Evolutionary conservation across 2,113 vertebrate species (phyloP), one percentile per base, ranked within the genome.

Genomic region (Zosterops borbonicus): DNA sequence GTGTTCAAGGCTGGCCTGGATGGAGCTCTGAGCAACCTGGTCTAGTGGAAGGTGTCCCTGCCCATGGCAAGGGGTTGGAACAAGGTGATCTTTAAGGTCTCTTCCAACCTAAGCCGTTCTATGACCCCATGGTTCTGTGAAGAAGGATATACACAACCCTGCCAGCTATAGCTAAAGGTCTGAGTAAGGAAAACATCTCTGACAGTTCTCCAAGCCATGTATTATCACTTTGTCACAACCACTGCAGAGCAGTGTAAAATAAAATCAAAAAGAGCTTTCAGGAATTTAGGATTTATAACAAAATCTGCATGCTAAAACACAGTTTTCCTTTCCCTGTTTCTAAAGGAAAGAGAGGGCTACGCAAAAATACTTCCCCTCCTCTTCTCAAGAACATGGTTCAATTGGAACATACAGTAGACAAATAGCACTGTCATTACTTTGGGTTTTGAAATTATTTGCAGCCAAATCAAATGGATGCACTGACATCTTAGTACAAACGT

Each of bases 1-100:
- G 31, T 13, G 31, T 33, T 69, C 11, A 6, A 35, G 15, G 31
- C 39, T 0, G 0, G 35, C 10, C 25, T 49, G 41, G 25, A 56
- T 42, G 18, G 21, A 5, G 49, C 9, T 23, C 42, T 55, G 63
- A 83, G 47, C 17, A 62, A 76, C 29, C 41, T 35, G 24, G 24
- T 47, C 47, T 47, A 47, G 25, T 18, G 12, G 53, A 75, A 42
- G 25, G 31, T 55, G 47, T 16, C 41, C 25, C 41, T 55, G 21
- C 14, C 41, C 18, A 20, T 5, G 12, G 35, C 41, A 55, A 39
- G 25, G 11, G 9, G 5, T 9, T 55, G 47, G 41, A 69, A 35
- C 3, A 2, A 41, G 7, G 31, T 13, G 25, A 52, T 59, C 52
- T 52, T 37, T n/a, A 82, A 67, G 10, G 29, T 16, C 25, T 35